Evolutionary conservation across 2,797 vertebrate genomes (phyloP).

Genomic region (Lateolabrax maculatus): DNA sequence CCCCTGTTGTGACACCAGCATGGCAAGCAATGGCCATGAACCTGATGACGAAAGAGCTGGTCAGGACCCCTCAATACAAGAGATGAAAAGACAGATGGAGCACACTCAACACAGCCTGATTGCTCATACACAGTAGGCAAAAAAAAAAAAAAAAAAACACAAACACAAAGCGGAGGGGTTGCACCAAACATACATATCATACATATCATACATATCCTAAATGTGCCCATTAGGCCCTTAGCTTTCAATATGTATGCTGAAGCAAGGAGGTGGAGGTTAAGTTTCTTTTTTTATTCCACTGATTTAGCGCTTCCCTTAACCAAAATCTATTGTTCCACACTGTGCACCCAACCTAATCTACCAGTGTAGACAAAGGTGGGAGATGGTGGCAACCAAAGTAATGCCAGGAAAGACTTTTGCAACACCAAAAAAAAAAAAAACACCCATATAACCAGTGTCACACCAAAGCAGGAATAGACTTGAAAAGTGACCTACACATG

Average conservation of each 20-base stretch:
- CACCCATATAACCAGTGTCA: background rate
- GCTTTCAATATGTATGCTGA: background rate
- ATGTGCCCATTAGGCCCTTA: constrained; percentile 1
- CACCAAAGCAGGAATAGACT: background rate
- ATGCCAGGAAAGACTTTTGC: background rate
- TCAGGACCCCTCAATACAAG: constrained; percentile 5
- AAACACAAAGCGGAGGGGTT: background rate
- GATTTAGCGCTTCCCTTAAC: constrained; percentile 12
- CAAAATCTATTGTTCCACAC: background rate
- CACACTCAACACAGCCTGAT: constrained; percentile 27
- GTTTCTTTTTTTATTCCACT: background rate
- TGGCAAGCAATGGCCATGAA: constrained; percentile 39
- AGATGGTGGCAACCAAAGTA: background rate
- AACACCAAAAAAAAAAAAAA: constrained; percentile 4
- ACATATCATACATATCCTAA: constrained; percentile 7
- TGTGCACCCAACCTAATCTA: background rate
- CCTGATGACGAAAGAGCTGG: constrained; percentile 30
- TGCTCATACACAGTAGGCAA: constrained; percentile 23
- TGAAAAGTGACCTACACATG: background rate
- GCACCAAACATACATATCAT: constrained; percentile 2
- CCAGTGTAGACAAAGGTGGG: background rate
- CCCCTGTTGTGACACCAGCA: constrained; percentile 40
- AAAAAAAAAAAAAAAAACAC: too few relatives aligned
- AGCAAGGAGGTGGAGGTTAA: background rate
- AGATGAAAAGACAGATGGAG: constrained; percentile 41